Percentiles rank a stretch among this genome's conserved stretches.
phyloP scores from a whole-genome alignment of 2,797 vertebrate genomes.

The Chelmon rostratus region DNA sequence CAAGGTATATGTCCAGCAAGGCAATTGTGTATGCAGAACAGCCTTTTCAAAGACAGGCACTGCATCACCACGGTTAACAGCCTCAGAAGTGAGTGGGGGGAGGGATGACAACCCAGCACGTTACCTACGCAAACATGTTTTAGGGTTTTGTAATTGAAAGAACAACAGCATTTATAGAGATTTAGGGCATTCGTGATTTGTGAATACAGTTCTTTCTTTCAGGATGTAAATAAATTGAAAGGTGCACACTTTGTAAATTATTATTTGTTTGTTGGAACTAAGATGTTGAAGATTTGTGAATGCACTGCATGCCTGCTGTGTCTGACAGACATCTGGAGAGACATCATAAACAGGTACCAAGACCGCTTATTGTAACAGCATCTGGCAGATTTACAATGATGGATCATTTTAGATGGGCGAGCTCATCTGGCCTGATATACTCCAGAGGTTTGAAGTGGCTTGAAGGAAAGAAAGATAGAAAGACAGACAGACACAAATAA shows the following conservation, averaged over 20 bases:
- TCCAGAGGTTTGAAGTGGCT: slow-evolving; percentile 63
- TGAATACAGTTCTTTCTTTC: background rate
- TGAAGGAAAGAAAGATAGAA: slow-evolving; percentile 45
- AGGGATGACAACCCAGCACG: slow-evolving; percentile 6
- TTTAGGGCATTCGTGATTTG: background rate
- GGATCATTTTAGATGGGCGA: slow-evolving; percentile 67
- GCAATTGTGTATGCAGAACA: slow-evolving; percentile 68
- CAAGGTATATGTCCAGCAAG: slow-evolving; percentile 67
- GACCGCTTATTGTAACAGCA: slow-evolving; percentile 66
- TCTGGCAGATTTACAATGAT: slow-evolving; percentile 73
- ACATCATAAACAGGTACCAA: slow-evolving; percentile 61
- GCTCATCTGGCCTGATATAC: slow-evolving; percentile 60
- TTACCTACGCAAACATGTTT: slow-evolving; percentile 41
- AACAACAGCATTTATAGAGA: background rate
- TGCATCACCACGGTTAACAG: slow-evolving; percentile 52
- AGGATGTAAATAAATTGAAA: slow-evolving; percentile 13
- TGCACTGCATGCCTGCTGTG: slow-evolving; percentile 36
- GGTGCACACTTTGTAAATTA: background rate
- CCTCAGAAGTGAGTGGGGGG: slow-evolving; percentile 18
- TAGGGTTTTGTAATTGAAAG: slow-evolving; percentile 19
- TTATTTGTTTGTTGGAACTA: slow-evolving; percentile 37
- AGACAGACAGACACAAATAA: slow-evolving; percentile 22
- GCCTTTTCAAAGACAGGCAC: slow-evolving; percentile 58
- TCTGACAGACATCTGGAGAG: slow-evolving; percentile 65
- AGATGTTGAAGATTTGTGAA: slow-evolving; percentile 48